Conservation (phyloP, 2,797 vertebrate genomes). For the Arrhamphus sclerolepis region DNA sequence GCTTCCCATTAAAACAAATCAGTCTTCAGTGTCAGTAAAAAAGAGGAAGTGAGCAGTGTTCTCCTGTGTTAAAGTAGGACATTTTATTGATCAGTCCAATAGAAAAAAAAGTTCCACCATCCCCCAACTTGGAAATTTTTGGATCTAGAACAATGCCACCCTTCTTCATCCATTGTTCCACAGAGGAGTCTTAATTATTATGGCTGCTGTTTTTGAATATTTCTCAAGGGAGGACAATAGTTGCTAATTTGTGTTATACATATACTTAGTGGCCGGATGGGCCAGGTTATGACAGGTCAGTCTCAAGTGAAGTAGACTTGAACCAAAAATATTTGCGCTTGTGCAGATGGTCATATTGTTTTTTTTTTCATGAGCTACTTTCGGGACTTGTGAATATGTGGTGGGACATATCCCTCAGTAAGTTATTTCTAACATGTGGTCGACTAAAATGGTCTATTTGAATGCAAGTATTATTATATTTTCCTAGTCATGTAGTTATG, state of each 20-base stretch:
- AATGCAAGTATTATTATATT: neutral
- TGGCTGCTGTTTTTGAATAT: conserved; percentile 5
- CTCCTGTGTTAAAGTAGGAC: conserved; percentile 11
- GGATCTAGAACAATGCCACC: conserved; percentile 12
- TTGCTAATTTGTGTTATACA: conserved; percentile 18
- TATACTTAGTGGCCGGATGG: neutral
- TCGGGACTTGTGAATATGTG: neutral
- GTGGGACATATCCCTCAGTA: neutral
- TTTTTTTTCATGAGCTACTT: neutral
- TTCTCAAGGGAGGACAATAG: conserved; percentile 17
- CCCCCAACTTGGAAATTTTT: conserved; percentile 1
- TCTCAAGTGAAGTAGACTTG: neutral
- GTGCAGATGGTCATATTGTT: neutral
- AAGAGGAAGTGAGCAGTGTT: no score
- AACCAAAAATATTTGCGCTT: neutral
- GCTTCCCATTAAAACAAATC: no score
- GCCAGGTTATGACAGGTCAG: neutral
- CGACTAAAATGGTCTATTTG: neutral
- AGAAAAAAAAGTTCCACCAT: conserved; percentile 5
- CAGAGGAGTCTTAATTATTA: conserved; percentile 17
- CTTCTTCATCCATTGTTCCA: conserved; percentile 11
- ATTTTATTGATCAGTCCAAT: conserved; percentile 3
- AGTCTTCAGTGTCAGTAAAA: no score
- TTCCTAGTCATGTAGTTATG: neutral
- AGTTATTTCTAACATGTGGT: neutral